phyloP scores from a whole-genome alignment of 2,797 vertebrate genomes.

The Ceryle rudis region DNA sequence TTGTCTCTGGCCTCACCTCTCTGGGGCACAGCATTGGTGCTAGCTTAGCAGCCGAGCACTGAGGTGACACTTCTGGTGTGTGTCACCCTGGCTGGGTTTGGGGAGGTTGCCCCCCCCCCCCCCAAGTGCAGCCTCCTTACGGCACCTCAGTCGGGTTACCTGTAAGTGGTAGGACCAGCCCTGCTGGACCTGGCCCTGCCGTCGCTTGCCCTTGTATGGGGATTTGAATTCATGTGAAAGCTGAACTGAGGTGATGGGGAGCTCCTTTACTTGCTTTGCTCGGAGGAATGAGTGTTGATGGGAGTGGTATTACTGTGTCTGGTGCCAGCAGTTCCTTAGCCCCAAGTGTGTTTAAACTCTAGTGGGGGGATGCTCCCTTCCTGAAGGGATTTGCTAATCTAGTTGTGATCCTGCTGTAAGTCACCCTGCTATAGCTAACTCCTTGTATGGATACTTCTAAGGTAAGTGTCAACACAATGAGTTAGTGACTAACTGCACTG shows the following conservation, averaged over 20 bases:
- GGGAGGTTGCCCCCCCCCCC: background rate
- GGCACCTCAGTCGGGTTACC: background rate
- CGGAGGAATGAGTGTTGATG: background rate
- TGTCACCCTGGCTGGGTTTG: background rate
- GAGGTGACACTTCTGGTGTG: background rate
- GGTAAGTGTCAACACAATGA: constrained; percentile 33
- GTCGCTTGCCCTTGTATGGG: background rate
- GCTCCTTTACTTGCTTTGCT: background rate
- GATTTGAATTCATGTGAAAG: background rate
- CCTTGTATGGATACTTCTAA: constrained; percentile 50
- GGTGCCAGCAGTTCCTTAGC: background rate
- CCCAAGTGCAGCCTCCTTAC: background rate
- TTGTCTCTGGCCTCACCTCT: background rate
- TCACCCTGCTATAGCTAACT: background rate
- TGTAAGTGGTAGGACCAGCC: background rate
- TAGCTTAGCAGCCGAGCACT: background rate
- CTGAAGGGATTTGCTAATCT: background rate
- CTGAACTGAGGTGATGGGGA: background rate
- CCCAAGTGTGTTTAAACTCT: background rate
- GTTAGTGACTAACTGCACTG: background rate
- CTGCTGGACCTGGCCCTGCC: fast-evolving
- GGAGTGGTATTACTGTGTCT: background rate
- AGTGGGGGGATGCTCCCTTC: background rate
- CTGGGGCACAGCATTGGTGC: fast-evolving
- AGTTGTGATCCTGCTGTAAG: background rate